Conservation (phyloP, 2,797 vertebrate species). For the Pteropus rufus region DNA sequence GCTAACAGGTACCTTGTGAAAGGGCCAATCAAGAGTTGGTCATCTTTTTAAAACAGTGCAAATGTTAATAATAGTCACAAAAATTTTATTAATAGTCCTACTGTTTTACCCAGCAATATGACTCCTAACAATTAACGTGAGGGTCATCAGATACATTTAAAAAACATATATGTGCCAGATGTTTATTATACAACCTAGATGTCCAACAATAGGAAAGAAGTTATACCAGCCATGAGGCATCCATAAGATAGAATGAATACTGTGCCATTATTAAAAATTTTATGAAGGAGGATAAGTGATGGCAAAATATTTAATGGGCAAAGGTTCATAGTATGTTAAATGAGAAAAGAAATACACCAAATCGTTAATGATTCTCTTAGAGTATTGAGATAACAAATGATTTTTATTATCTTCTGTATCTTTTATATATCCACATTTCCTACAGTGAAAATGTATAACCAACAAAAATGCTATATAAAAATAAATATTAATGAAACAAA, state of each 20-base stretch:
- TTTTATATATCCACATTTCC: background rate
- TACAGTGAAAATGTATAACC: background rate
- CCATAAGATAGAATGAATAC: background rate
- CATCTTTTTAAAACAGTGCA: background rate
- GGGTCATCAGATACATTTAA: background rate
- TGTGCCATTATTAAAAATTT: background rate
- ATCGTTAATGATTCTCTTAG: background rate
- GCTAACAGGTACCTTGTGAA: background rate
- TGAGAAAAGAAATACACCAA: background rate
- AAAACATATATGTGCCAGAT: background rate
- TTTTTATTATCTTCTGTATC: background rate
- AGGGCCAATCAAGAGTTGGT: background rate
- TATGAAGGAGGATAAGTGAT: background rate
- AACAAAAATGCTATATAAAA: background rate
- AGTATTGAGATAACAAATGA: background rate
- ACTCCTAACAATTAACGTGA: background rate
- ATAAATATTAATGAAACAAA: background rate
- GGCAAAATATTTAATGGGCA: background rate
- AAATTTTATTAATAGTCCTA: background rate
- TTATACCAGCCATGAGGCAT: background rate
- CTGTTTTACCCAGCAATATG: background rate
- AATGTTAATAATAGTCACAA: background rate
- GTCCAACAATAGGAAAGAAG: background rate
- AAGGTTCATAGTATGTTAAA: background rate
- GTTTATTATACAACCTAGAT: background rate